Evolutionary conservation across 2,113 vertebrate species (phyloP).

Genomic region (Porphyrio hochstetteri): DNA sequence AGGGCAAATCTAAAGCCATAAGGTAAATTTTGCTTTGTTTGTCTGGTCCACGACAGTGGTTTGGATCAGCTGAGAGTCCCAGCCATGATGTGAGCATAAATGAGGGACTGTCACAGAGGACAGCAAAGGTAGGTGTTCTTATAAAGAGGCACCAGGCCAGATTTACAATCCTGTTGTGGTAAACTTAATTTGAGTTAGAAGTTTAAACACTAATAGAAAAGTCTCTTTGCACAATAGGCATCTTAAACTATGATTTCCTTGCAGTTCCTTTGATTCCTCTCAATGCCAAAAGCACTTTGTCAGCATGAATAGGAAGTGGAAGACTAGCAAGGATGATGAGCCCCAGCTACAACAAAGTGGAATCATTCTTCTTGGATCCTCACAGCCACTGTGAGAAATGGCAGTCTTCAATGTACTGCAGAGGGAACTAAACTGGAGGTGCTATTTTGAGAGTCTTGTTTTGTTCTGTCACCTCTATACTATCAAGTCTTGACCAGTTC

Average conservation of each 20-base stretch:
- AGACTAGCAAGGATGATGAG: not conserved
- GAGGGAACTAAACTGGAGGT: not conserved
- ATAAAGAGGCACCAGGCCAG: not conserved
- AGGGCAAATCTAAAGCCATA: not conserved
- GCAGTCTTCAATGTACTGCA: not conserved
- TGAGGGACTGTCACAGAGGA: not conserved
- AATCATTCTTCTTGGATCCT: not conserved
- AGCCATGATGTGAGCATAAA: not conserved
- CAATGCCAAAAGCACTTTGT: not conserved
- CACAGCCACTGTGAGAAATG: not conserved
- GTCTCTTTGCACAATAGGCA: not conserved
- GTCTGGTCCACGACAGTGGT: accelerated
- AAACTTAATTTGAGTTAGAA: not conserved
- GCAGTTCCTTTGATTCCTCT: not conserved
- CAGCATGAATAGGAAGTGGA: not conserved
- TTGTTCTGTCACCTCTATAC: not conserved
- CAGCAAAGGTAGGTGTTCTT: not conserved
- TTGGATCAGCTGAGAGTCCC: not conserved
- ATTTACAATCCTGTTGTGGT: not conserved
- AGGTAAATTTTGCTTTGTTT: not conserved
- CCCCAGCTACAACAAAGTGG: not conserved
- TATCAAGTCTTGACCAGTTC: not conserved
- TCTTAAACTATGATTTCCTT: not conserved
- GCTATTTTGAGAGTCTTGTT: not conserved
- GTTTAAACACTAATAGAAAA: not conserved